These are phyloP conservation scores for Umimayanthus chanpuru DNA, from an alignment of 92 coral and sea anemone genomes.

Conservation along the genomic window DNA sequence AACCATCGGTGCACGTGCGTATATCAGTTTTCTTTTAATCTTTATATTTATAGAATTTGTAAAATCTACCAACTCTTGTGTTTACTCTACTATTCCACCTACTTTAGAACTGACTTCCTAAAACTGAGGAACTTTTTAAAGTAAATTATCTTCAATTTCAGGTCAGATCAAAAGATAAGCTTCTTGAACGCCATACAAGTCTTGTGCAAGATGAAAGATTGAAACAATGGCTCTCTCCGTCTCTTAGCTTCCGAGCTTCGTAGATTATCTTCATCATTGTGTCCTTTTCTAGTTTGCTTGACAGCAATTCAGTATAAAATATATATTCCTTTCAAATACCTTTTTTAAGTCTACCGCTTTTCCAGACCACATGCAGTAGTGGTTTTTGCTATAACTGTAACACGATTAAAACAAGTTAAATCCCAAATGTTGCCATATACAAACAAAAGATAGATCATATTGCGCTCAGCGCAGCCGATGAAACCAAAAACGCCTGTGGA, in stretches of 20 bases:
- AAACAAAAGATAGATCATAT: constrained; percentile 21
- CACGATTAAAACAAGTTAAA: constrained; percentile 38
- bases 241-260: background rate
- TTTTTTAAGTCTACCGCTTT: background rate
- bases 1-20: constrained; percentile 1
- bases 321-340: background rate
- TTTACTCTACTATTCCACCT: background rate
- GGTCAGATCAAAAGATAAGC: constrained; percentile 5
- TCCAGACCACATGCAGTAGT: background rate
- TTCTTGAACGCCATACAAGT: background rate
- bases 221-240: background rate
- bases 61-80: background rate
- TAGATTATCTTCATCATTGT: no score
- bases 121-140: background rate
- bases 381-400: background rate
- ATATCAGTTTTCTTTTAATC: no score
- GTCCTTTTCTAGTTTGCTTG: background rate
- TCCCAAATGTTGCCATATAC: constrained; percentile 24
- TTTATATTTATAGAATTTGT: background rate
- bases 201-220: background rate
- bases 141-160: background rate
- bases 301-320: no score
- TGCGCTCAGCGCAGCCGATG: constrained; percentile 32
- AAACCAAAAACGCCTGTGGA: constrained; percentile 47
- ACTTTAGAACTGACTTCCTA: background rate